Evolutionary conservation across 2,113 vertebrate genomes (phyloP).

Genomic region (Dolichallabes microphthalmus): DNA sequence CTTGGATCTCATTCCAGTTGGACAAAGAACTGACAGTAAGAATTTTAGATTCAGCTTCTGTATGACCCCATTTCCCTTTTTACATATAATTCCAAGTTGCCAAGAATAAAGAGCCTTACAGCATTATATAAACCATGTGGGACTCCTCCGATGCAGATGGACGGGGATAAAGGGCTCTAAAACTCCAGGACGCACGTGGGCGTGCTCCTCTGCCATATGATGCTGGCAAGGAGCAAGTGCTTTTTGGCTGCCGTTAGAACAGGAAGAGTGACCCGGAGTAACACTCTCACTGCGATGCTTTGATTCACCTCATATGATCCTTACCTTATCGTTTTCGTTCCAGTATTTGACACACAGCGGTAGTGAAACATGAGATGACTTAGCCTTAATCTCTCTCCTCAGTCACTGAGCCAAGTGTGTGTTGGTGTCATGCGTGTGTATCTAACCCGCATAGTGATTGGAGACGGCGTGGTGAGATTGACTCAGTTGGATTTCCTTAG

Average conservation of each 20-base stretch:
- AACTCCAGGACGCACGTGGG: constrained; percentile 50
- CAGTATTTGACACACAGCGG: background rate
- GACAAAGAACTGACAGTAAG: background rate
- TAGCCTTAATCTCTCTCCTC: background rate
- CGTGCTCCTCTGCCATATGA: constrained; percentile 27
- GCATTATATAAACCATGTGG: constrained; percentile 73
- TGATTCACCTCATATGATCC: constrained; percentile 19
- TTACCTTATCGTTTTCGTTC: constrained; percentile 11
- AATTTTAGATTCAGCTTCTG: constrained; percentile 53
- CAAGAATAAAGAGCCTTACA: constrained; percentile 56
- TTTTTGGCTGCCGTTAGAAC: constrained; percentile 25
- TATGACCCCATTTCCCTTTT: constrained; percentile 66
- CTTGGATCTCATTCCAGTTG: background rate
- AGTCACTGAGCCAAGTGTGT: background rate
- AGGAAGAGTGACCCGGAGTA: constrained; percentile 8
- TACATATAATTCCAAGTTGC: constrained; percentile 61
- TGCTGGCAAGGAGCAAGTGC: constrained; percentile 24
- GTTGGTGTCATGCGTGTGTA: background rate
- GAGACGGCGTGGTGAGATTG: constrained; percentile 46
- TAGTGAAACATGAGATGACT: constrained; percentile 27
- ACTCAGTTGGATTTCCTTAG: constrained; percentile 37
- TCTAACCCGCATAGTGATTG: constrained; percentile 43
- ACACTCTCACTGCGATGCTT: constrained; percentile 16
- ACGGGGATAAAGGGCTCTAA: constrained; percentile 57
- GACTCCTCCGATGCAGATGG: constrained; percentile 62